Percentiles rank a stretch among this genome's conserved stretches.
Evolutionary conservation across 2,888 invertebrate species (phyloP).

Genomic region (Cartodere bifasciata): DNA sequence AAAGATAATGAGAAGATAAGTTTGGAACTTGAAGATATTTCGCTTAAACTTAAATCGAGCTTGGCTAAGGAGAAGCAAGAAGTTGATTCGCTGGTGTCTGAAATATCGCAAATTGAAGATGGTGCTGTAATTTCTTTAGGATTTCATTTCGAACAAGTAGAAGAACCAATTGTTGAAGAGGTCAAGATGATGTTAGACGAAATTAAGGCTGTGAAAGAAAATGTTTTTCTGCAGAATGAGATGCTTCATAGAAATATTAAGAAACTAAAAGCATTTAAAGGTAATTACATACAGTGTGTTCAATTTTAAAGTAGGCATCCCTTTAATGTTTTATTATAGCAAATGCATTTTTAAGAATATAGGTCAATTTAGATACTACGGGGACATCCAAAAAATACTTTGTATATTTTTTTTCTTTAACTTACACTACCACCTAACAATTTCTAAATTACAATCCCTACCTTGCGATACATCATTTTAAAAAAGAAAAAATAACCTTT

Average conservation of each 20-base stretch:
- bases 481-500: too few species aligned
- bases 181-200: constrained; percentile 52
- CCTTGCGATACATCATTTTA: too few species aligned
- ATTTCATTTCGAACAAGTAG: constrained; percentile 46
- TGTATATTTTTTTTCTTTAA: too few species aligned
- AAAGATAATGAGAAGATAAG: constrained; percentile 40
- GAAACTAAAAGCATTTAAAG: constrained; percentile 34
- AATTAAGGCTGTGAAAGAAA: constrained; percentile 46
- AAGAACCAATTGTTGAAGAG: constrained; percentile 47
- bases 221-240: constrained; percentile 33
- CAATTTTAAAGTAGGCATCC: too few species aligned
- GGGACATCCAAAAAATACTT: too few species aligned
- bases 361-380: too few species aligned
- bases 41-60: constrained; percentile 55
- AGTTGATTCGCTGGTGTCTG: constrained; percentile 52
- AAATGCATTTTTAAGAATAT: too few species aligned
- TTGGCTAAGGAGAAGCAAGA: constrained; percentile 57
- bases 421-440: too few species aligned
- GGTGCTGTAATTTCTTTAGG: constrained; percentile 49
- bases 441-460: too few species aligned
- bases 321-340: too few species aligned
- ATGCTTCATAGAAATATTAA: constrained; percentile 40
- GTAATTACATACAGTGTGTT: too few species aligned
- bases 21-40: constrained; percentile 65
- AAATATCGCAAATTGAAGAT: constrained; percentile 50